Evolutionary conservation across 1,140 invertebrate genomes (phyloP).

Genomic region (Oryzaephilus surinamensis): DNA sequence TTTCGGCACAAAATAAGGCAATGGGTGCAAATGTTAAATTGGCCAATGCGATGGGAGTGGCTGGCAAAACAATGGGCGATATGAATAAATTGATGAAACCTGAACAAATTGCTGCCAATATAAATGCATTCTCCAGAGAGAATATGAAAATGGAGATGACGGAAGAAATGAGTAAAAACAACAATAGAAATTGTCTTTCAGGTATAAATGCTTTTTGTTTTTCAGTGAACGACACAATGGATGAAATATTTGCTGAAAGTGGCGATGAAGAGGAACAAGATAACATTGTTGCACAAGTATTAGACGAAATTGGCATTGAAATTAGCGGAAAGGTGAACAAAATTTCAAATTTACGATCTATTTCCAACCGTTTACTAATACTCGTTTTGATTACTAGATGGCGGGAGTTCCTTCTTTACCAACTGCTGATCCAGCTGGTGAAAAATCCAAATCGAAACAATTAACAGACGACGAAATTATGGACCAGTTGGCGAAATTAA

Average conservation of each 20-base stretch:
- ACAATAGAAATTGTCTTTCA: neutral
- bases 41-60: slow-evolving; percentile 74
- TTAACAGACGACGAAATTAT: slow-evolving; percentile 64
- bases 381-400: too few species aligned
- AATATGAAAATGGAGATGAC: slow-evolving; percentile 87
- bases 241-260: slow-evolving; percentile 80
- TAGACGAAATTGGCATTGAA: slow-evolving; percentile 95
- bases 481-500: slow-evolving; percentile 63
- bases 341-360: slow-evolving; percentile 46
- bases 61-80: slow-evolving; percentile 74
- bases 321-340: slow-evolving; percentile 68
- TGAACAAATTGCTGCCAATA: slow-evolving; percentile 65
- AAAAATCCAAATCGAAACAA: slow-evolving; percentile 34
- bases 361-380: too few species aligned
- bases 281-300: slow-evolving; percentile 73
- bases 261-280: slow-evolving; percentile 86
- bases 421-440: too few species aligned
- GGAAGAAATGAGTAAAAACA: slow-evolving; percentile 82
- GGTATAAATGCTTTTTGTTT: slow-evolving; percentile 19
- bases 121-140: slow-evolving; percentile 73
- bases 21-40: slow-evolving; percentile 83
- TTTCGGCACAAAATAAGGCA: slow-evolving; percentile 74
- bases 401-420: slow-evolving; percentile 41
- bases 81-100: slow-evolving; percentile 86
- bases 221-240: slow-evolving; percentile 79